Evolutionary conservation across 2,888 invertebrate genomes (phyloP).

Genomic region (Pseudococcus jackbeardsleyi): DNA sequence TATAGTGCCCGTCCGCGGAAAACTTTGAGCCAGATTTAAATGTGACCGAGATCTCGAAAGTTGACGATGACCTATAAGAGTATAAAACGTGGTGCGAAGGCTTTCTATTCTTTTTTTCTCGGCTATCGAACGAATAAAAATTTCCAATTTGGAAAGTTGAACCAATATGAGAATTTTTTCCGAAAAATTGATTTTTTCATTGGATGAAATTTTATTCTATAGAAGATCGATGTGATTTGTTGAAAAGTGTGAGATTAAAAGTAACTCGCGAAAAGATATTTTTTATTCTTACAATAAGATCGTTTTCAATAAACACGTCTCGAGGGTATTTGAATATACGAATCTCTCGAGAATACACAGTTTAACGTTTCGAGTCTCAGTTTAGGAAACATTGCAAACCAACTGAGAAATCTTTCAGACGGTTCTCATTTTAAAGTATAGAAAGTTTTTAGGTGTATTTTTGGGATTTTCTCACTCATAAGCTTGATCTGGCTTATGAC

Average conservation of each 20-base stretch:
- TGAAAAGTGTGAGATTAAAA: neutral
- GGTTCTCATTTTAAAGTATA: constrained; percentile 45
- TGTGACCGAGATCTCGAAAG: neutral
- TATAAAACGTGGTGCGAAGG: neutral
- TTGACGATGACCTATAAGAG: constrained; percentile 18
- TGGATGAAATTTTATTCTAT: neutral
- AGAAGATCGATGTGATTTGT: neutral
- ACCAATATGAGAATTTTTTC: neutral
- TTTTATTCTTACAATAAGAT: constrained; percentile 23
- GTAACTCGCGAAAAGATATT: neutral
- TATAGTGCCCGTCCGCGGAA: neutral
- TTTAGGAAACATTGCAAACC: constrained; percentile 18
- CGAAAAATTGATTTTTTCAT: neutral
- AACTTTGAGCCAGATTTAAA: neutral
- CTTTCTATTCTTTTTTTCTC: neutral
- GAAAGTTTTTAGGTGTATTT: constrained; percentile 50
- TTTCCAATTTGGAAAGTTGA: neutral
- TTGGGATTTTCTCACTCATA: constrained; percentile 53
- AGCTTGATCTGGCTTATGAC: constrained; percentile 53
- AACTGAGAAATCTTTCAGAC: constrained; percentile 28
- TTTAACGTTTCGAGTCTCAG: constrained; percentile 15
- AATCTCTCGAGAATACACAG: constrained; percentile 19
- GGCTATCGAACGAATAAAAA: constrained; percentile 21
- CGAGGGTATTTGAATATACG: neutral
- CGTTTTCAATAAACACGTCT: constrained; percentile 25